Conservation (phyloP, 2,113 vertebrate species). For the Erpornis zantholeuca region DNA sequence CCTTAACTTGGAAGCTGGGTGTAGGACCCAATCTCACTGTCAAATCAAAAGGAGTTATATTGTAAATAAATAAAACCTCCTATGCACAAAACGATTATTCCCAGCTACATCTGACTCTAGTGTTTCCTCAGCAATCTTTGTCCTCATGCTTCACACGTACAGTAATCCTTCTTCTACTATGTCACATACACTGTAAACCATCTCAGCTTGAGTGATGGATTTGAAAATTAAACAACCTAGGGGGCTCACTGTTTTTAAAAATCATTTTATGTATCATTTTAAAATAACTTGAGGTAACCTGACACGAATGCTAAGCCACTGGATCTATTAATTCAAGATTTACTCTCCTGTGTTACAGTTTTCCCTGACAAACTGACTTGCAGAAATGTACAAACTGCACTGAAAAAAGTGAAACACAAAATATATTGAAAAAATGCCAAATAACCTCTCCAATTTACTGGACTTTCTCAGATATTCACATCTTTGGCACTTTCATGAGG, state of each 20-base stretch:
- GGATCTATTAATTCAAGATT: constrained; percentile 26
- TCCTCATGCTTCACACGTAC: constrained; percentile 21
- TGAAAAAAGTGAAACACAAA: neutral
- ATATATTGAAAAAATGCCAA: neutral
- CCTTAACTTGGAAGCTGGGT: neutral
- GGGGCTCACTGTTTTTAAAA: constrained; percentile 52
- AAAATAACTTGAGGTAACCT: constrained; percentile 48
- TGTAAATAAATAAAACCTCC: constrained; percentile 7
- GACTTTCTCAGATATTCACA: neutral
- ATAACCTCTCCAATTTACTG: neutral
- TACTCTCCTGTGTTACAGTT: neutral
- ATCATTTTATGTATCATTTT: constrained; percentile 45
- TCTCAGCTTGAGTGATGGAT: constrained; percentile 42
- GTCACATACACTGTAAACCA: constrained; percentile 32
- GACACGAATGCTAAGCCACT: neutral
- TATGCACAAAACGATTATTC: neutral
- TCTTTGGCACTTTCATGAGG: neutral
- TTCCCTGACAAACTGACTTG: neutral
- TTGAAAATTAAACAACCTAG: constrained; percentile 61
- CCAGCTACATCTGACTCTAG: neutral
- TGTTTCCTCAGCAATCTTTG: constrained; percentile 35
- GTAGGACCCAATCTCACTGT: neutral
- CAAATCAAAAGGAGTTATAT: neutral
- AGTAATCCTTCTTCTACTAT: constrained; percentile 31
- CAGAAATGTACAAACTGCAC: neutral